Conservation (phyloP, 1,140 invertebrate genomes). For the Druon quercuslanigerum region DNA sequence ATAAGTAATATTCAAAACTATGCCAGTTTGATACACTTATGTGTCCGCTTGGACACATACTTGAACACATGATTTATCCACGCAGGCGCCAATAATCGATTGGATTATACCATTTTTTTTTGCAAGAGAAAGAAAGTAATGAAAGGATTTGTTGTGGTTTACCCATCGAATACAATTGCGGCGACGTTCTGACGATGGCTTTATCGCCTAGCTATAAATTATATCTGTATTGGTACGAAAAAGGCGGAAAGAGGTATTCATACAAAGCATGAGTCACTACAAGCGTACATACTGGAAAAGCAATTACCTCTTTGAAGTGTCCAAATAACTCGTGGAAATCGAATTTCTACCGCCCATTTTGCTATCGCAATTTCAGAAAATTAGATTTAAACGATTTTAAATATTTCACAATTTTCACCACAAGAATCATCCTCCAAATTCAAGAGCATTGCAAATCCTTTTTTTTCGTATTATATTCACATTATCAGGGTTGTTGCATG, state of each 20-base stretch:
- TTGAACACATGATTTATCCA: too few relatives aligned
- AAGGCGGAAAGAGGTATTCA: constrained; percentile 14
- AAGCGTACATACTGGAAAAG: neutral
- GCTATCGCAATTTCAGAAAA: neutral
- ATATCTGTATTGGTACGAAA: constrained; percentile 8
- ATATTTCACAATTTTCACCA: neutral
- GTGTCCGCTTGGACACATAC: too few relatives aligned
- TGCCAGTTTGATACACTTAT: too few relatives aligned
- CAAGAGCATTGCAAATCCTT: too few relatives aligned
- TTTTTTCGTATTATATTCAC: too few relatives aligned
- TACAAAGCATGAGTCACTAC: constrained; percentile 1
- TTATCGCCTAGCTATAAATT: constrained; percentile 28
- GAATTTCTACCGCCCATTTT: constrained; percentile 14
- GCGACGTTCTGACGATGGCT: constrained; percentile 13
- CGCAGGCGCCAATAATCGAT: too few relatives aligned
- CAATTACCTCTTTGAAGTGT: constrained; percentile 13
- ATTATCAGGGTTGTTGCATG: too few relatives aligned
- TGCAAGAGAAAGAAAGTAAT: constrained; percentile 2
- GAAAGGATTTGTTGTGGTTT: constrained; percentile 24
- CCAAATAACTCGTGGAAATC: neutral
- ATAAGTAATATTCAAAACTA: too few relatives aligned
- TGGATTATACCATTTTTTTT: neutral
- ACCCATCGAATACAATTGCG: neutral
- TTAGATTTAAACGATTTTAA: neutral
- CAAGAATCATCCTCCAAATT: neutral